phyloP scores from a whole-genome alignment of 2,797 vertebrate genomes.

The Scyliorhinus canicula region DNA sequence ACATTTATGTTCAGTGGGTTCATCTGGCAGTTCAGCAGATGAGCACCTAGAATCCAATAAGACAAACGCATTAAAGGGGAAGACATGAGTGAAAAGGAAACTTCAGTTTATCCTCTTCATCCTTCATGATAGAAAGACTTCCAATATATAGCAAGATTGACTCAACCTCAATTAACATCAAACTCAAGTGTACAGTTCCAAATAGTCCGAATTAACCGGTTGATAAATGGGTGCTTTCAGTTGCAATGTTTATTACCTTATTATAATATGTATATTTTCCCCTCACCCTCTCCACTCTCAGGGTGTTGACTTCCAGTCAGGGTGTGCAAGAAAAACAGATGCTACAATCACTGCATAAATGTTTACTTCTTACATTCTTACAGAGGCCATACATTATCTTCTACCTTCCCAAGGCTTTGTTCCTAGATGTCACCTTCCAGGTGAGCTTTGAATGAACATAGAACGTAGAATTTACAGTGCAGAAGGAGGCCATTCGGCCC shows the following conservation, averaged over 20 bases:
- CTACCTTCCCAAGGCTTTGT: no score
- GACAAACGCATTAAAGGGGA: neutral
- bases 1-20: constrained; percentile 77
- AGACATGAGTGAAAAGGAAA: neutral
- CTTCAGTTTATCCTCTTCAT: neutral
- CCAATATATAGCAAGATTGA: neutral
- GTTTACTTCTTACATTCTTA: neutral
- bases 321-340: neutral
- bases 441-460: no score
- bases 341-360: neutral
- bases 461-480: no score
- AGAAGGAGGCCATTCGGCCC: no score
- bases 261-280: neutral
- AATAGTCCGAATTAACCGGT: neutral
- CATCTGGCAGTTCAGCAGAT: constrained; percentile 74
- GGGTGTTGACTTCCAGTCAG: neutral
- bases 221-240: neutral
- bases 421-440: neutral
- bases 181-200: neutral
- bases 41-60: constrained; percentile 57
- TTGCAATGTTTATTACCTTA: neutral
- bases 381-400: neutral
- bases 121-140: neutral
- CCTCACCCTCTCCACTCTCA: neutral
- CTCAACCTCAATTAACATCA: neutral